phyloP scores from a whole-genome alignment of 2,888 invertebrate genomes.

The Agonopterix subpropinquella region DNA sequence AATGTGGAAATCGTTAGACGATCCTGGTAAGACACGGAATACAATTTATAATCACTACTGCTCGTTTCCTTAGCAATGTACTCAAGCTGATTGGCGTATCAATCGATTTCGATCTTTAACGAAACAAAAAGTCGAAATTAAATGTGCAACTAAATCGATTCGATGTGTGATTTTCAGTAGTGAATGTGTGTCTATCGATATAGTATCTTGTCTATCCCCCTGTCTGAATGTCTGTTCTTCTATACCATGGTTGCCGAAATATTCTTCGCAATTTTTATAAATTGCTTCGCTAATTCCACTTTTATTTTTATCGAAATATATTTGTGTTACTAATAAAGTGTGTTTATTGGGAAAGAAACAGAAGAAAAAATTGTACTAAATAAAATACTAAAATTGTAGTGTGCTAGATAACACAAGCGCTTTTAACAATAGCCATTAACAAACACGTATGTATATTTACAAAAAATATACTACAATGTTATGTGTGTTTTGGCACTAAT shows the following conservation, averaged over 20 bases:
- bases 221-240: background rate
- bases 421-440: no score
- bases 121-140: background rate
- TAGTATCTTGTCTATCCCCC: constrained; percentile 8
- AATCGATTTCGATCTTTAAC: constrained; percentile 11
- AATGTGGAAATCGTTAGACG: constrained; percentile 64
- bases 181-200: constrained; percentile 16
- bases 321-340: no score
- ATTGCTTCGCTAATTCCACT: no score
- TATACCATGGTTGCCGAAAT: constrained; percentile 23
- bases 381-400: no score
- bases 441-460: no score
- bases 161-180: constrained; percentile 12
- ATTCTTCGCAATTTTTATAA: no score
- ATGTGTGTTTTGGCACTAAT: no score
- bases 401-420: no score
- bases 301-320: no score
- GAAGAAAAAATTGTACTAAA: no score
- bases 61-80: constrained; percentile 32
- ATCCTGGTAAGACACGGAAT: constrained; percentile 60
- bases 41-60: constrained; percentile 31
- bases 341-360: no score
- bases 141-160: constrained; percentile 39
- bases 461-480: no score
- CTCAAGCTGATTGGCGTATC: constrained; percentile 21